Evolutionary conservation across 2,888 invertebrate genomes (phyloP).

Genomic region (Alloplasta piceator): DNA sequence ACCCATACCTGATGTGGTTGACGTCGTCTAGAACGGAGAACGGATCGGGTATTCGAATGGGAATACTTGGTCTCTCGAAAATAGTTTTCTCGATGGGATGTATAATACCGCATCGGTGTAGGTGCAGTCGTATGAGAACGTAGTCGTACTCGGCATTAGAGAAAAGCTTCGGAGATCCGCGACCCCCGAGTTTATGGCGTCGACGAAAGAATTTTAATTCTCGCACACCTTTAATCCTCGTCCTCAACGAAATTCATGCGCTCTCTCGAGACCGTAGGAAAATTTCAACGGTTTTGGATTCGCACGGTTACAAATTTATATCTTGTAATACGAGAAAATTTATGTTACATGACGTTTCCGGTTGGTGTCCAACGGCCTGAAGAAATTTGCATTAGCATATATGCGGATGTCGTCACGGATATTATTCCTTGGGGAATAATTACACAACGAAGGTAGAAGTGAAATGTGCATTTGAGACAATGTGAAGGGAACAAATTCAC

Average conservation of each 20-base stretch:
- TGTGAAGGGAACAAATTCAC: too few relatives aligned
- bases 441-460: too few relatives aligned
- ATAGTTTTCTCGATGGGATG: constrained; percentile 49
- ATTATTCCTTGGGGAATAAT: too few relatives aligned
- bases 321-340: constrained; percentile 17
- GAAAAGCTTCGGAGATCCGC: constrained; percentile 31
- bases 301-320: constrained; percentile 16
- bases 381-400: too few relatives aligned
- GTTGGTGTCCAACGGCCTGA: too few relatives aligned
- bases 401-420: too few relatives aligned
- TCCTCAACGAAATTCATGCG: background rate
- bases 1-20: too few relatives aligned
- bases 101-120: constrained; percentile 6
- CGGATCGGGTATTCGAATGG: constrained; percentile 58
- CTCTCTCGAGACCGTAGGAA: background rate
- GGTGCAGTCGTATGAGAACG: constrained; percentile 2
- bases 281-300: constrained; percentile 31
- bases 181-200: background rate
- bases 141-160: background rate
- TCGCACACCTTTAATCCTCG: constrained; percentile 27
- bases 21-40: constrained; percentile 1
- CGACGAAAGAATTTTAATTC: constrained; percentile 62
- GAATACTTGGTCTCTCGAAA: constrained; percentile 59
- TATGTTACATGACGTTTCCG: background rate
- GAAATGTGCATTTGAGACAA: too few relatives aligned